phyloP scores from a whole-genome alignment of 2,888 invertebrate species.

The Euplexia lucipara region DNA sequence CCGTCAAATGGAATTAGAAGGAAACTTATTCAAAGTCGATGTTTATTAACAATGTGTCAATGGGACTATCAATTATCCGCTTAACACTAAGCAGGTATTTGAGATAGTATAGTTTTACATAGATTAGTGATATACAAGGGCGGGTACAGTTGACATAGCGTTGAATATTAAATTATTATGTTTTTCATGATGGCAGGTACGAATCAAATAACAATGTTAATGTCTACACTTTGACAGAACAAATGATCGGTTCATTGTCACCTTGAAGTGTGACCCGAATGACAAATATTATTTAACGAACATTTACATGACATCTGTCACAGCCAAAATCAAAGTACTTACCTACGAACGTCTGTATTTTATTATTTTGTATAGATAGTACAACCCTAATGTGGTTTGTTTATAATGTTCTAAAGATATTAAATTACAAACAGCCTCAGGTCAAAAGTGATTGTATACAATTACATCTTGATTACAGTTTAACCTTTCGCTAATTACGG shows the following conservation, averaged over 20 bases:
- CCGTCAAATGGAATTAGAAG: slow-evolving; percentile 32
- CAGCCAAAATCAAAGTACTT: slow-evolving; percentile 58
- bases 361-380: slow-evolving; percentile 28
- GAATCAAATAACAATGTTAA: slow-evolving; percentile 57
- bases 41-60: slow-evolving; percentile 41
- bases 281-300: slow-evolving; percentile 50
- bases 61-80: slow-evolving; percentile 34
- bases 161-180: slow-evolving; percentile 49
- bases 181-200: slow-evolving; percentile 39
- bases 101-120: slow-evolving; percentile 27
- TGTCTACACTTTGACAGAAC: slow-evolving; percentile 60
- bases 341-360: slow-evolving; percentile 37
- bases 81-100: slow-evolving; percentile 20
- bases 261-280: slow-evolving; percentile 62
- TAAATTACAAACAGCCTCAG: slow-evolving; percentile 77
- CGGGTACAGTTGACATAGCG: slow-evolving; percentile 34
- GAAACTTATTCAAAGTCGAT: slow-evolving; percentile 29
- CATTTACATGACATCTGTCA: slow-evolving; percentile 60
- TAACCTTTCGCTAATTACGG: slow-evolving; percentile 82
- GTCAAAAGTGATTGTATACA: slow-evolving; percentile 77
- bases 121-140: slow-evolving; percentile 38
- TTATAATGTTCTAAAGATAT: slow-evolving; percentile 75
- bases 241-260: slow-evolving; percentile 64
- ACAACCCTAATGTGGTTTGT: slow-evolving; percentile 68
- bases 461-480: slow-evolving; percentile 83